phyloP scores from a whole-genome alignment of 2,888 invertebrate genomes.

The Maniola hyperantus region DNA sequence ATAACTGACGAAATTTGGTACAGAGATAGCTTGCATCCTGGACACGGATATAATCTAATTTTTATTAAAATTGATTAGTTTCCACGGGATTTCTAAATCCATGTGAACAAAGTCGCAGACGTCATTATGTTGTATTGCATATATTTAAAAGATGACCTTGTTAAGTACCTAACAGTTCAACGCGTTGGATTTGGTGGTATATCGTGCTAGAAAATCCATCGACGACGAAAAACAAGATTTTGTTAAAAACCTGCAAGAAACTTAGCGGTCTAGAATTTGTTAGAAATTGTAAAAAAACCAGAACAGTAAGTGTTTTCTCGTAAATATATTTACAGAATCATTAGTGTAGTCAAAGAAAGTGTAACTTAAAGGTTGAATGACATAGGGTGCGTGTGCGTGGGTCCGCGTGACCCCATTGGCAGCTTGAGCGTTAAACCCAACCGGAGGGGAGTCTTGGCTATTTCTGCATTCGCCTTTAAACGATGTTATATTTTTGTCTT shows the following conservation, averaged over 20 bases:
- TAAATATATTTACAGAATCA: not conserved
- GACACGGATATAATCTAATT: no score
- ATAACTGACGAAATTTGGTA: no score
- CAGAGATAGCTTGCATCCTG: no score
- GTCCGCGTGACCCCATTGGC: constrained; percentile 47
- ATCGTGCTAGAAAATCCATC: no score
- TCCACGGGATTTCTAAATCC: no score
- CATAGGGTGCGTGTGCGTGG: constrained; percentile 44
- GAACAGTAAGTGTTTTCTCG: not conserved
- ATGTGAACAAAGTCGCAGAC: no score
- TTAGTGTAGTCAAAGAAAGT: constrained; percentile 8
- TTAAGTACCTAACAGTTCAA: no score
- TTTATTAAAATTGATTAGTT: no score
- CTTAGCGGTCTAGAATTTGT: no score
- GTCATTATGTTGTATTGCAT: no score
- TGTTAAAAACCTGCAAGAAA: not conserved
- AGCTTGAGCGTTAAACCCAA: constrained; percentile 48
- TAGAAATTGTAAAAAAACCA: not conserved
- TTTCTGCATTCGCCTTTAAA: constrained; percentile 39
- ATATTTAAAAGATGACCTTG: no score
- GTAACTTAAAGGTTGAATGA: constrained; percentile 40
- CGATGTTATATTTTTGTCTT: constrained; percentile 34
- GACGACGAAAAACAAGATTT: not conserved
- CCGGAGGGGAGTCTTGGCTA: constrained; percentile 41
- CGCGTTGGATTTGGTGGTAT: no score